phyloP scores from a whole-genome alignment of 2,113 vertebrate species.

The Nesogale talazaci region DNA sequence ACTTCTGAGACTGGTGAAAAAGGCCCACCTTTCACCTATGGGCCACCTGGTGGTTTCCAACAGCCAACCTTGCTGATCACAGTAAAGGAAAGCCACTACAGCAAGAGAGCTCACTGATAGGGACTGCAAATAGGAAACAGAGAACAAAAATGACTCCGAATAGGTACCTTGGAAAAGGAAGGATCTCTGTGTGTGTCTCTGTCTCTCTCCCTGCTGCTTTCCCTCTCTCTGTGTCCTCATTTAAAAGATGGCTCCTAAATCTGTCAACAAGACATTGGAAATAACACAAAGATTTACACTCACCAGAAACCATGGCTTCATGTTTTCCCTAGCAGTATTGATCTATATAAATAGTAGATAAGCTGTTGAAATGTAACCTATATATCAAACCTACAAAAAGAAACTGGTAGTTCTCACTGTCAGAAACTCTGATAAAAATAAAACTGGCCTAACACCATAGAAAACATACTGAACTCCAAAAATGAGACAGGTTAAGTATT shows the following conservation, averaged over 20 bases:
- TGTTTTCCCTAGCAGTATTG: constrained; percentile 37
- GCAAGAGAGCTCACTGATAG: neutral
- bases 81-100: too few relatives aligned
- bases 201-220: too few relatives aligned
- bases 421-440: constrained; percentile 61
- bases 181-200: neutral
- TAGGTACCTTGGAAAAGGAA: neutral
- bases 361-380: constrained; percentile 48
- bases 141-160: neutral
- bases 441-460: neutral
- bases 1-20: too few relatives aligned
- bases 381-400: constrained; percentile 49
- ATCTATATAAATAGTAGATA: constrained; percentile 60
- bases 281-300: constrained; percentile 69
- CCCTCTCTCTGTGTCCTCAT: neutral
- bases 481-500: neutral
- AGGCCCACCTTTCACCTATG: too few relatives aligned
- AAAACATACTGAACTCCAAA: constrained; percentile 46
- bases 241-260: constrained; percentile 34
- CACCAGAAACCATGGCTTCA: neutral
- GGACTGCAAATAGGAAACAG: neutral
- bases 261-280: constrained; percentile 57
- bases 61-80: too few relatives aligned
- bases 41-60: too few relatives aligned
- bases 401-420: constrained; percentile 27